These are phyloP conservation scores for Megalonaias nervosa DNA, from an alignment of 1,140 invertebrate species.

Conservation along the genomic window DNA sequence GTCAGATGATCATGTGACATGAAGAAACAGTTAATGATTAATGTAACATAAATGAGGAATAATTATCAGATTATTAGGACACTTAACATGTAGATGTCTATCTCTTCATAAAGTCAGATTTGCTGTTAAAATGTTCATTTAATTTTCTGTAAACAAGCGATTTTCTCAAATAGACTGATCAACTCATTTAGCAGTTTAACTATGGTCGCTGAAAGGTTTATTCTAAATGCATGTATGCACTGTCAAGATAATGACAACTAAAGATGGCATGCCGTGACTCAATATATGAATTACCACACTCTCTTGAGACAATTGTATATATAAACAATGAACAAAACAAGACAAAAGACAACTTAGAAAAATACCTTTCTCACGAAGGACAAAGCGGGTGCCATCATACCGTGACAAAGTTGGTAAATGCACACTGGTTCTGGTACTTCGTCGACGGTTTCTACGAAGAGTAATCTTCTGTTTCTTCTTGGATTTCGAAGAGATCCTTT, in stretches of 20 bases:
- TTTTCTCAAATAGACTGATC: too few species aligned
- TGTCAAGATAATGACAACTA: not conserved
- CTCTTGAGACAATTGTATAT: not conserved
- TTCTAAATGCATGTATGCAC: too few species aligned
- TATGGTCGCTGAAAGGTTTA: too few species aligned
- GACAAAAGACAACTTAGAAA: not conserved
- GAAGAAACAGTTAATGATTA: not conserved
- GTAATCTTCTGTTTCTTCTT: constrained; percentile 14
- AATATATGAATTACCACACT: not conserved
- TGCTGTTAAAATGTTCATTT: not conserved
- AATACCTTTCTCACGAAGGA: constrained; percentile 24
- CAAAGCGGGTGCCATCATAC: constrained; percentile 30
- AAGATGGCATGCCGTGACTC: not conserved
- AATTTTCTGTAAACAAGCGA: not conserved
- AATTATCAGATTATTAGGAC: not conserved
- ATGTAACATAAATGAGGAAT: not conserved
- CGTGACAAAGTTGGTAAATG: constrained; percentile 23
- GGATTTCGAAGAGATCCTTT: not conserved
- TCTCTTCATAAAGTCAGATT: too few species aligned
- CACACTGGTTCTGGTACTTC: not conserved
- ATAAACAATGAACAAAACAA: not conserved
- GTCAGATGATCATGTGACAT: not conserved
- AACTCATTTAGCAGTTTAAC: too few species aligned
- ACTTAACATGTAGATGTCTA: too few species aligned
- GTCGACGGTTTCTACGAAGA: constrained; percentile 12